Conservation (phyloP, 2,888 invertebrate species). For the Cataglyphis albicans region DNA sequence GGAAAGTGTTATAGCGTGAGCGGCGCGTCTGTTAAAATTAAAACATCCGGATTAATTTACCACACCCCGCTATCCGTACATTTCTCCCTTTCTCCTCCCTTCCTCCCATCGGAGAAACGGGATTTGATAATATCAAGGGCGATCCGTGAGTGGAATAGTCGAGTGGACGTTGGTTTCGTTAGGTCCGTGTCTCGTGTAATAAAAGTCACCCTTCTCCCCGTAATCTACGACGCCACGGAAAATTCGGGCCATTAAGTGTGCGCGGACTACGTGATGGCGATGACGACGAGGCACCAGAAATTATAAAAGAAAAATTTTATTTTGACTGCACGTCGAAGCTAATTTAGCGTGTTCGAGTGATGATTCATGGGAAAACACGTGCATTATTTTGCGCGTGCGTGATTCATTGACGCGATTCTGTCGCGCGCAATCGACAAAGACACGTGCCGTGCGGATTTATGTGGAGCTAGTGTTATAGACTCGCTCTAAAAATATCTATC, state of each 20-base stretch:
- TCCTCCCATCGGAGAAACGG: slow-evolving; percentile 42
- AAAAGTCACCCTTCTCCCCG: slow-evolving; percentile 40
- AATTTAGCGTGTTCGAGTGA: slow-evolving; percentile 10
- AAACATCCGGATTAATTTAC: slow-evolving; percentile 76
- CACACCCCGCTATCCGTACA: slow-evolving; percentile 53
- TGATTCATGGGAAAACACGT: slow-evolving; percentile 54
- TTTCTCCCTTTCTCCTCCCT: background rate
- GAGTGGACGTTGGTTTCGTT: slow-evolving; percentile 52
- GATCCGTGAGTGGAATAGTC: slow-evolving; percentile 68
- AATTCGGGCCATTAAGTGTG: slow-evolving; percentile 52
- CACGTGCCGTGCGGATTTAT: slow-evolving; percentile 38
- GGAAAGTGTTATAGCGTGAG: slow-evolving; percentile 51
- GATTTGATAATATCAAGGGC: slow-evolving; percentile 72
- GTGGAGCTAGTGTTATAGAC: slow-evolving; percentile 21
- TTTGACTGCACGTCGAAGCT: no score
- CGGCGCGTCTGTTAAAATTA: slow-evolving; percentile 69
- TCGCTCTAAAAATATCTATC: slow-evolving; percentile 28
- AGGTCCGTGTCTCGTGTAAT: slow-evolving; percentile 45
- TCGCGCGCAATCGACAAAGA: slow-evolving; percentile 36
- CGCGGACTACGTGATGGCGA: slow-evolving; percentile 42
- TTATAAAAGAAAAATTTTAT: slow-evolving; percentile 34
- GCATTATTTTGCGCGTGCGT: slow-evolving; percentile 32
- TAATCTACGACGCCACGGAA: slow-evolving; percentile 50
- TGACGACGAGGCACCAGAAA: slow-evolving; percentile 29
- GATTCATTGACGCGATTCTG: slow-evolving; percentile 40